phyloP scores from a whole-genome alignment of 2,888 invertebrate species.

The Amiota minor region DNA sequence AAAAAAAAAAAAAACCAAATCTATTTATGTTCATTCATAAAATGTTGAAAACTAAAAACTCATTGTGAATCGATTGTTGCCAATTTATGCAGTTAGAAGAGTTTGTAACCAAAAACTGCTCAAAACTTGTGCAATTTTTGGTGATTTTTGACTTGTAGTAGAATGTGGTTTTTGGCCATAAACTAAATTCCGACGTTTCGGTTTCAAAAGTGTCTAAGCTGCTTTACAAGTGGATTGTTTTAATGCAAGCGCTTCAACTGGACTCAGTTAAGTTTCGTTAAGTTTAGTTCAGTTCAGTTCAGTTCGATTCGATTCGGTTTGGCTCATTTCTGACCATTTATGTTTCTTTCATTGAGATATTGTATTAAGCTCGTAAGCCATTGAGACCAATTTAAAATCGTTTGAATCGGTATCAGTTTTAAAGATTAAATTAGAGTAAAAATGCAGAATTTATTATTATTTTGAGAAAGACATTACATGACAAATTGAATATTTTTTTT shows the following conservation, averaged over 20 bases:
- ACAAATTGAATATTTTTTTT: neutral
- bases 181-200: slow-evolving; percentile 11
- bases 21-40: slow-evolving; percentile 5
- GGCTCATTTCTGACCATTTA: neutral
- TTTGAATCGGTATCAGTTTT: neutral
- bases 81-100: slow-evolving; percentile 4
- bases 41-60: neutral
- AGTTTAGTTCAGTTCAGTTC: neutral
- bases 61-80: neutral
- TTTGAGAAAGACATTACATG: no score
- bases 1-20: neutral
- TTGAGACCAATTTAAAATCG: slow-evolving; percentile 18
- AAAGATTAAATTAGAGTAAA: no score
- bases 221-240: neutral
- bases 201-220: neutral
- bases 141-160: neutral
- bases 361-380: neutral
- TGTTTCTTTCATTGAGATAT: neutral
- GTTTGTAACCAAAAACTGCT: neutral
- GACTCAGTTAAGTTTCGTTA: neutral
- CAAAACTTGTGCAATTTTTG: slow-evolving; percentile 7
- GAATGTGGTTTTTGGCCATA: slow-evolving; percentile 25
- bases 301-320: neutral
- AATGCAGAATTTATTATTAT: no score
- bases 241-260: neutral